A percentile compares a stretch with the other conserved stretches of the same genome.
These are phyloP conservation scores for Pseudomyrmex pallidus DNA, from an alignment of 1,140 invertebrate genomes.

Conservation along the genomic window DNA sequence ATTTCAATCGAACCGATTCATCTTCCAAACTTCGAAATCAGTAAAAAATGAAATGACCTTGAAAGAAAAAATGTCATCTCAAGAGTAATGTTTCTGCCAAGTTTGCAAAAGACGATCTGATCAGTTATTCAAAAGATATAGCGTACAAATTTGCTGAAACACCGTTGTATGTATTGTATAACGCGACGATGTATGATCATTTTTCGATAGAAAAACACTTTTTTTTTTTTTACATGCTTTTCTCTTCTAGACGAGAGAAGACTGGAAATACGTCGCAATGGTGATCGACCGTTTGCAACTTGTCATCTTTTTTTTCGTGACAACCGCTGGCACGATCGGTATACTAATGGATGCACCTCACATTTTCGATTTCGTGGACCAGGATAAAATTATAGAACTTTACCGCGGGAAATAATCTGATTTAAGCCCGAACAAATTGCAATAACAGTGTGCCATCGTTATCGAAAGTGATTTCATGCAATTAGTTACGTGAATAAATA, in stretches of 20 bases:
- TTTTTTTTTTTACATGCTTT: background rate
- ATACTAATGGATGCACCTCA: slow-evolving; percentile 99
- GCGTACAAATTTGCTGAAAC: too few relatives aligned
- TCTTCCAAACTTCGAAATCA: too few relatives aligned
- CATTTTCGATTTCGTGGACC: slow-evolving; percentile 99
- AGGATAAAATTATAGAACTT: slow-evolving; percentile 97
- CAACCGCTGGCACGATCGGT: slow-evolving; percentile 96
- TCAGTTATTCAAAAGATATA: too few relatives aligned
- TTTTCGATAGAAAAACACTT: background rate
- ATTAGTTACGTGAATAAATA: background rate
- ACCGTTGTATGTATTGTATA: too few relatives aligned
- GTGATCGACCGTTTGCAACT: slow-evolving; percentile 99
- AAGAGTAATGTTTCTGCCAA: too few relatives aligned
- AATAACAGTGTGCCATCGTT: slow-evolving; percentile 70
- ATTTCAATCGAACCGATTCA: too few relatives aligned
- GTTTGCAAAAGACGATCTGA: too few relatives aligned
- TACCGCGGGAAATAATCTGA: slow-evolving; percentile 94
- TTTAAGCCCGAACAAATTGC: slow-evolving; percentile 31
- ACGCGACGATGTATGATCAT: background rate
- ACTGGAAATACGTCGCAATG: slow-evolving; percentile 99
- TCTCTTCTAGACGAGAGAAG: slow-evolving; percentile 94
- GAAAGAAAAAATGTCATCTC: background rate
- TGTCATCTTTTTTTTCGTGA: slow-evolving; percentile 99
- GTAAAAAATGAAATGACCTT: background rate
- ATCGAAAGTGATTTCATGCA: slow-evolving; percentile 48